Base-by-base conservation (phyloP, 1,140 invertebrate genomes). In the Drosophila nannoptera region DNA sequence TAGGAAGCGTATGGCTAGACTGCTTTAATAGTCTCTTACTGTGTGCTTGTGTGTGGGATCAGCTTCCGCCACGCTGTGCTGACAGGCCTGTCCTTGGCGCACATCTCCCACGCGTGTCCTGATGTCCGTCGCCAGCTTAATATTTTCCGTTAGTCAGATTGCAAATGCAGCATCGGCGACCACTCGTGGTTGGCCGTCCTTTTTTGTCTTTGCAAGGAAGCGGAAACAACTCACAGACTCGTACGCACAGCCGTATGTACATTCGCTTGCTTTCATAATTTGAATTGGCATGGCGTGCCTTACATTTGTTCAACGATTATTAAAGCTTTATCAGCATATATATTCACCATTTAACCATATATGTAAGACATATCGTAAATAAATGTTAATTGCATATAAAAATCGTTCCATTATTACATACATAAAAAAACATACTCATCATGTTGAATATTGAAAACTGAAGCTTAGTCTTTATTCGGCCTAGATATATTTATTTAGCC, bases 81-180 rank as follows among this genome's bases (percentile, higher is more conserved):
- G 60, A 60, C 67, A 12, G 5, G 55, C 49, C 40, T 60, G 71
- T 55, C 43, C 63, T 62, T 61, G 1, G 22, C 22, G 22, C 22
- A 3, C 22, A 35, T 42, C 32, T 42, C 42, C 46, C 22, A 3
- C 22, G 63, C 56, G 64, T 35, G 56, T 45, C 77, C 72, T 66
- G 22, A n/a, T 22, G 22, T 22, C 22, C 22, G 22, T 22, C 22
- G 22, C 22, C 43, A 61, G 61, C 71, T 68, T 83, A 82, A 82
- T 82, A 83, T 75, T 82, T 82, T 83, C 78, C 78, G 78, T 73
- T 73, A 61, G 38, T 38, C 61, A 58, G 56, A 43, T 70, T 55
- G 65, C 71, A 70, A 62, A n/a, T 43, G 12, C 59, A 64, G 65
- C 29, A 62, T 16, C 45, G 31, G 56, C 56, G 55, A 42, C 43